Conservation (phyloP, 1,140 invertebrate species). For the Drosophila trapezifrons region DNA sequence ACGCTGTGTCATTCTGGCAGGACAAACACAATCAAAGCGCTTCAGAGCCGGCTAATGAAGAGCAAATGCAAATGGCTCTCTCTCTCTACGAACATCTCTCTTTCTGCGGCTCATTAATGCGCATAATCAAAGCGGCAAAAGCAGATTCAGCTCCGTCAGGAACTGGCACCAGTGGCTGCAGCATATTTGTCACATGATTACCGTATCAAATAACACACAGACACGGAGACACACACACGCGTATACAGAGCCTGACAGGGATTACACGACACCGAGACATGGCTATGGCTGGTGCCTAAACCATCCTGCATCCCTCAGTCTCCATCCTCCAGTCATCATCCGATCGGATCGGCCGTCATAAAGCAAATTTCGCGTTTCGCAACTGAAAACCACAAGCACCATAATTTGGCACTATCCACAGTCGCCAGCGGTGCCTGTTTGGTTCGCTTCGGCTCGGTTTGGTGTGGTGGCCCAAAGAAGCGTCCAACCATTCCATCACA, state of each 20-base stretch:
- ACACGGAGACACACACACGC: not conserved
- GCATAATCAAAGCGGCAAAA: conserved; percentile 73
- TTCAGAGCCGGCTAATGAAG: conserved; percentile 65
- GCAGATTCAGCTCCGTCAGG: conserved; percentile 10
- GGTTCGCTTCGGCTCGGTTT: conserved; percentile 1
- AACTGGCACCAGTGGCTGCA: conserved; percentile 33
- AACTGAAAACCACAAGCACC: conserved; percentile 50
- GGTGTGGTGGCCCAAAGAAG: conserved; percentile 28
- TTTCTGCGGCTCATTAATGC: conserved; percentile 66
- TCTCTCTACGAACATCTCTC: conserved; percentile 1
- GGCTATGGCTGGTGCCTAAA: conserved; percentile 12
- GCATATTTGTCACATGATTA: conserved; percentile 80
- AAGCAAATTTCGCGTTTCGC: conserved; percentile 60
- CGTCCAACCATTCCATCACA: conserved; percentile 58
- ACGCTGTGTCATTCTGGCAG: conserved; percentile 15
- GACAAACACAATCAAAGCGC: conserved; percentile 65
- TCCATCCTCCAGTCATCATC: conserved; percentile 2
- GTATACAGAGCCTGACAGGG: conserved; percentile 1
- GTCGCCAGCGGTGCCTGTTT: conserved; percentile 32
- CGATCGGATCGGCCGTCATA: conserved; percentile 31
- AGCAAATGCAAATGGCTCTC: conserved; percentile 65
- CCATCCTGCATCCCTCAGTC: not conserved
- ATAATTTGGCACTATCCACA: conserved; percentile 54
- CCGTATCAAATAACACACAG: conserved; percentile 68
- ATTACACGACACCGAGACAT: conserved; percentile 60